Evolutionary conservation across 2,888 invertebrate species (phyloP), one percentile per base, ranked within the genome.

Genomic region (Carterocephalus palaemon): DNA sequence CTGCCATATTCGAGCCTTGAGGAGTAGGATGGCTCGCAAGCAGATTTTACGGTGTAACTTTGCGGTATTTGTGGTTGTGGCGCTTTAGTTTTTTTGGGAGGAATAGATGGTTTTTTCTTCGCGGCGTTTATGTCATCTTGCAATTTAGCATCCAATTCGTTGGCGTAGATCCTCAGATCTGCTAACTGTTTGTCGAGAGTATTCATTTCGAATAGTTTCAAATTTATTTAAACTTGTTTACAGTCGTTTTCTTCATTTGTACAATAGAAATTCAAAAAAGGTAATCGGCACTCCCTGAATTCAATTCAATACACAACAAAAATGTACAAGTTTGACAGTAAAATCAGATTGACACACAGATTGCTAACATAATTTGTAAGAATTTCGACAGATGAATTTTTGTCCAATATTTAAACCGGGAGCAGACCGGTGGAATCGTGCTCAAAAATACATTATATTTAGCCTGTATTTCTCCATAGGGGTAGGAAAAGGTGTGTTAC

Each of bases 11-110:
- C 92, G 28, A 94, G 81, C 46, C 93, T 89, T 15, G 93, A 92
- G 13, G 94, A 92, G 70, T 93, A 95, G 3, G 92, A 92, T 0
- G 94, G 94, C 63, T 93, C 92, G 47, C 92, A 89, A 9, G 92
- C 90, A 47, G 91, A 90, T 70, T 92, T 92, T 47, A 94, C 88
- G 17, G 89, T 89, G 63, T 90, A 92, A 72, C 94, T 94, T 75
- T 94, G 93, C 43, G 94, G 94, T 67, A 95, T 92, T 91, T 86
- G 86, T 36, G 86, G 86, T 51, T 75, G 64, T 37, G 86, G 86
- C 26, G 79, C 67, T 59, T 85, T 86, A 59, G 66, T 79, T 67
- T 83, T 85, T 70, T 86, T 86, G 39, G 86, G 85, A 51, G 86
- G 86, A 51, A 86, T 80, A 29, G 76, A 74, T 36, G 86, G 86